phyloP scores from a whole-genome alignment of 2,113 vertebrate genomes.

The Heterotis niloticus region DNA sequence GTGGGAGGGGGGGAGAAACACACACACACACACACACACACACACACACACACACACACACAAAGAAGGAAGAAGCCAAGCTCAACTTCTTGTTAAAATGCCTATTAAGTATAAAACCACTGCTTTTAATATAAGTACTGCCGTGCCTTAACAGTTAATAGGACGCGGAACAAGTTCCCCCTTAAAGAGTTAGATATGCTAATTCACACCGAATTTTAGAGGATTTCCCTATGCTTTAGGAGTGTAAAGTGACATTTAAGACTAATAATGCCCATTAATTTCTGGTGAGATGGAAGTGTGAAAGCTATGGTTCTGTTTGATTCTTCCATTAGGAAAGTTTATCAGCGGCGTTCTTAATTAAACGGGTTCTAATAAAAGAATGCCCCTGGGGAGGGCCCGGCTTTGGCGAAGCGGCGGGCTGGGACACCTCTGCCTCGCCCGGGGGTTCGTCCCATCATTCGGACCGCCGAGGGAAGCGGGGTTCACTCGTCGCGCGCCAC shows the following conservation, averaged over 20 bases:
- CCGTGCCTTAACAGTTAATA: not conserved
- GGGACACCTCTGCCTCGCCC: not conserved
- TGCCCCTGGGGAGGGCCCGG: slow-evolving; percentile 9
- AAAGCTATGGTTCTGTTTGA: slow-evolving; percentile 33
- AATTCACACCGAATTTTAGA: slow-evolving; percentile 38
- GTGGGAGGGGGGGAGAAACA: too few relatives aligned
- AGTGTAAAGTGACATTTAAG: slow-evolving; percentile 35
- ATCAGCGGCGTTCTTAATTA: slow-evolving; percentile 45
- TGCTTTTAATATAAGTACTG: slow-evolving; percentile 4
- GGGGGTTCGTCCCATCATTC: not conserved
- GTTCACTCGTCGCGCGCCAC: too few relatives aligned
- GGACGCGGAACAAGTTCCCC: not conserved
- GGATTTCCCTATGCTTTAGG: slow-evolving; percentile 38
- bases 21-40: too few relatives aligned
- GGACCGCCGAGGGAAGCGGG: too few relatives aligned
- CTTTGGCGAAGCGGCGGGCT: not conserved
- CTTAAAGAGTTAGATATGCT: slow-evolving; percentile 33
- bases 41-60: too few relatives aligned
- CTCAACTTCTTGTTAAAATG: not conserved
- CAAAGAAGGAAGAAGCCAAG: not conserved
- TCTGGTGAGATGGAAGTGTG: slow-evolving; percentile 38
- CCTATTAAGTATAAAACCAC: slow-evolving; percentile 11
- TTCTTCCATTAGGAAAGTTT: slow-evolving; percentile 42
- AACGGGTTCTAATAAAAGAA: slow-evolving; percentile 37
- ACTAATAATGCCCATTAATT: slow-evolving; percentile 45